These are phyloP conservation scores for Microtus richardsoni DNA, from an alignment of 2,113 vertebrate genomes.

Conservation along the genomic window DNA sequence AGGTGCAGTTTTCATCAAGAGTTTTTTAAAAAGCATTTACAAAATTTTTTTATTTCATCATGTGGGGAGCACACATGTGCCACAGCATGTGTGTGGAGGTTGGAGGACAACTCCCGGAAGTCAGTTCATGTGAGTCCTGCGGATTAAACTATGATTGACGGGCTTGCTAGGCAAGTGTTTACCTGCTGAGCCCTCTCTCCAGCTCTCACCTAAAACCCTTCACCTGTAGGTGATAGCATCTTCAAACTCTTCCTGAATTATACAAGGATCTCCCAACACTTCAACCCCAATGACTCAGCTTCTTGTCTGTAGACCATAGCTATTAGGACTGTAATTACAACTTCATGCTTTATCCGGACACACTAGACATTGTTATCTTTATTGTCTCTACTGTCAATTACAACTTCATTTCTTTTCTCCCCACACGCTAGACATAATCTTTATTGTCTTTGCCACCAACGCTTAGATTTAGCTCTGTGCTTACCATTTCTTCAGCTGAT, in stretches of 20 bases:
- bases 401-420: neutral
- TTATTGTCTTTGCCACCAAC: neutral
- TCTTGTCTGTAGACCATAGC: neutral
- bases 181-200: neutral
- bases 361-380: neutral
- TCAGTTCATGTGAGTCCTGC: neutral
- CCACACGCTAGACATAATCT: neutral
- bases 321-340: constrained; percentile 6
- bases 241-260: neutral
- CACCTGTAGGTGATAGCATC: neutral
- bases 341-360: neutral
- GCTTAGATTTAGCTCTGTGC: constrained; percentile 4
- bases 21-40: neutral
- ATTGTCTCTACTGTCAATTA: neutral
- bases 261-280: neutral
- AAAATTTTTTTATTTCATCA: neutral
- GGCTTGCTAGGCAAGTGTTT: neutral
- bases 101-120: neutral
- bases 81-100: rapidly evolving
- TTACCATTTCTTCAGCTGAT: constrained; percentile 25
- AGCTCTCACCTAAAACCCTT: neutral
- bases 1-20: neutral
- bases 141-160: neutral
- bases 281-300: neutral
- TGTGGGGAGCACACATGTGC: neutral